These are phyloP conservation scores for Numida meleagris DNA, from an alignment of 2,113 vertebrate genomes.

Conservation along the genomic window DNA sequence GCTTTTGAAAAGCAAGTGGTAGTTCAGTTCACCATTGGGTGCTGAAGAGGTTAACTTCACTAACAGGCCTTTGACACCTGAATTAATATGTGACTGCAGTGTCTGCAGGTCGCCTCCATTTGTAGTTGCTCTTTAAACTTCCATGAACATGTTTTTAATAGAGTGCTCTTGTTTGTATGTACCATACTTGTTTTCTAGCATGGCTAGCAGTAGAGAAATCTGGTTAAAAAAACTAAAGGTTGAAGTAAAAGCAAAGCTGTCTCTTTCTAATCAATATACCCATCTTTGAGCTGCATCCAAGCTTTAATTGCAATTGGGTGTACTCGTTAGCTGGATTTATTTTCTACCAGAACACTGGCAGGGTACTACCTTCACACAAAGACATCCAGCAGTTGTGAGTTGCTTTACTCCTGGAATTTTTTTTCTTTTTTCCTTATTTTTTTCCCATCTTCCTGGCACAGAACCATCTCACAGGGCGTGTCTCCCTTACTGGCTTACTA, in stretches of 20 bases:
- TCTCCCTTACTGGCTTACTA: not conserved
- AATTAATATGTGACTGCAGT: accelerated
- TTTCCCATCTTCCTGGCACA: not conserved
- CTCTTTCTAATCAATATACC: not conserved
- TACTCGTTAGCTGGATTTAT: not conserved
- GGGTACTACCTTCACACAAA: accelerated
- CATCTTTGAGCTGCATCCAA: not conserved
- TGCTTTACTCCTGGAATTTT: not conserved
- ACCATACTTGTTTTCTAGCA: not conserved
- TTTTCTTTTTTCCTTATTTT: not conserved
- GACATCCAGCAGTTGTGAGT: not conserved
- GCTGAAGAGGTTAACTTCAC: not conserved
- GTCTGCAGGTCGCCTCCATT: not conserved
- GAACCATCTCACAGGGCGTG: not conserved
- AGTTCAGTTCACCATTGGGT: not conserved
- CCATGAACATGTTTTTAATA: not conserved
- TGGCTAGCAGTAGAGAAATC: not conserved
- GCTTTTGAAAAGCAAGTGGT: not conserved
- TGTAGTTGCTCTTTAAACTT: not conserved
- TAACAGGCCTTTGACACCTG: not conserved
- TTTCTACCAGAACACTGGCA: not conserved
- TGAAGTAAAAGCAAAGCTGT: not conserved
- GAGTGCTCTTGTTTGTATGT: not conserved
- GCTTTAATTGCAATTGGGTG: not conserved
- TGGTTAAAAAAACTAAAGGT: not conserved